A percentile compares a stretch with the other conserved stretches of the same genome.
Conservation (phyloP, 2,797 vertebrate genomes). For the Bradypodion ventrale region DNA sequence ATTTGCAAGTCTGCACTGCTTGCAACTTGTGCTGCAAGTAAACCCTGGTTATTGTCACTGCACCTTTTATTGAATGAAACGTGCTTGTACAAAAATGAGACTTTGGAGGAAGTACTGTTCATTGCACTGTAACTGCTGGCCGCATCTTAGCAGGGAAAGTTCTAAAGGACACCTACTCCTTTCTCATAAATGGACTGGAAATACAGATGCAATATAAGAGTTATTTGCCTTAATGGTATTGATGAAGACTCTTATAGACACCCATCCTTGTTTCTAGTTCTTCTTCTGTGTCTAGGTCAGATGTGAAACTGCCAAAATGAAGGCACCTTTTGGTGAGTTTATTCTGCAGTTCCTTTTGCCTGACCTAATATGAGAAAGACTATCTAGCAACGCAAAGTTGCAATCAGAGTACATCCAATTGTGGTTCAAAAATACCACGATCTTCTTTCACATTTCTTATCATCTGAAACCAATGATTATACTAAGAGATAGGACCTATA, state of each 20-base stretch:
- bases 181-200: neutral
- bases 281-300: too few relatives aligned
- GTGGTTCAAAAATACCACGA: too few relatives aligned
- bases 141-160: neutral
- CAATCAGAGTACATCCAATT: too few relatives aligned
- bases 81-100: neutral
- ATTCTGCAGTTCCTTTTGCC: too few relatives aligned
- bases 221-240: neutral
- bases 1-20: neutral
- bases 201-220: neutral
- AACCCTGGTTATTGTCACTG: neutral
- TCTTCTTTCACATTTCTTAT: neutral
- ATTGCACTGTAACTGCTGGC: neutral
- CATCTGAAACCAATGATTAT: neutral
- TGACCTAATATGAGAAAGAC: too few relatives aligned
- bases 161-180: neutral
- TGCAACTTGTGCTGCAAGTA: neutral
- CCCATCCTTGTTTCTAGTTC: neutral
- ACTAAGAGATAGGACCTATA: neutral
- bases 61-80: neutral
- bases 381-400: too few relatives aligned
- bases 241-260: neutral
- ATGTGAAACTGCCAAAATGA: too few relatives aligned
- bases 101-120: neutral
- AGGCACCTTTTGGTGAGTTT: too few relatives aligned